These are phyloP conservation scores for Anser cygnoides DNA, from an alignment of 2,113 vertebrate species.

Conservation along the genomic window DNA sequence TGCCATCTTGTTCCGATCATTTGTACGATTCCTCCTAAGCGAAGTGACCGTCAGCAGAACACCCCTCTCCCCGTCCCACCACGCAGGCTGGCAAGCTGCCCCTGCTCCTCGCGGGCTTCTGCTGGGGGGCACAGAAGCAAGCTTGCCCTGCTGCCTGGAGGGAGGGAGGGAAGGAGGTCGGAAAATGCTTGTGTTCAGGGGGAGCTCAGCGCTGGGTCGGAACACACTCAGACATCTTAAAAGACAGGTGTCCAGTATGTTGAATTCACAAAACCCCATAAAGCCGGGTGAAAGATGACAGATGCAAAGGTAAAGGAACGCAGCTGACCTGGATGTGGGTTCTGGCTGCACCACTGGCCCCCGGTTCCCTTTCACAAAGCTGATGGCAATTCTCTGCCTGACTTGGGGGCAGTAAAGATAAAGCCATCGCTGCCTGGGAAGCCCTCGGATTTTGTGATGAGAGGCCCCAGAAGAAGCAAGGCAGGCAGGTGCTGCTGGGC, in stretches of 20 bases:
- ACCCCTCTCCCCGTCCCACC: not conserved
- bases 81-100: fast-evolving
- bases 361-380: fast-evolving
- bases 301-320: not conserved
- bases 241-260: not conserved
- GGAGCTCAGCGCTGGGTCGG: not conserved
- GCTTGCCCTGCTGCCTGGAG: fast-evolving
- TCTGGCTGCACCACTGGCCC: not conserved
- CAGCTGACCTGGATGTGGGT: fast-evolving
- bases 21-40: not conserved
- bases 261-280: not conserved
- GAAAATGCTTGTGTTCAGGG: not conserved
- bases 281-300: not conserved
- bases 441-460: not conserved
- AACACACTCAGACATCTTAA: not conserved
- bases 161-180: not conserved
- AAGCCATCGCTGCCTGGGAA: not conserved
- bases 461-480: not conserved
- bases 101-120: not conserved
- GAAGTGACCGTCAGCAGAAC: not conserved
- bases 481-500: slow-evolving; percentile 35
- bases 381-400: not conserved
- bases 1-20: not conserved
- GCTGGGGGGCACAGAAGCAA: not conserved
- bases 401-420: not conserved